phyloP scores from a whole-genome alignment of 1,140 invertebrate genomes.

The Lordiphosa mommai region DNA sequence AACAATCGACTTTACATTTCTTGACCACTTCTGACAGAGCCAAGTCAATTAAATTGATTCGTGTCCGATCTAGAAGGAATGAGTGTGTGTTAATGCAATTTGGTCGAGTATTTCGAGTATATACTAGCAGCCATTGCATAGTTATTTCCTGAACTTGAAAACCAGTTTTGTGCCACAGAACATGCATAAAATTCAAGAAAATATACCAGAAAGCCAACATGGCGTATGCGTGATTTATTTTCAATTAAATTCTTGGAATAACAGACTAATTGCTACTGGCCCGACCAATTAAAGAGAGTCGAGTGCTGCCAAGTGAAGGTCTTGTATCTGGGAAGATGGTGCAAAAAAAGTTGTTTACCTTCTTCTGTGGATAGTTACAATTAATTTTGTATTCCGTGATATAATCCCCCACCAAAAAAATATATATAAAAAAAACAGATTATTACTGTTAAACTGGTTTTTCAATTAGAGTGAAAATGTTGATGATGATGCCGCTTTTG shows the following conservation, averaged over 20 bases:
- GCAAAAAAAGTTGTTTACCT: constrained; percentile 54
- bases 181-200: constrained; percentile 14
- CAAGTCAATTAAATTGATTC: constrained; percentile 34
- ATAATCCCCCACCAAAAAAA: constrained; percentile 48
- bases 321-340: neutral
- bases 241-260: constrained; percentile 57
- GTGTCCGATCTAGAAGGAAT: constrained; percentile 45
- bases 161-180: constrained; percentile 42
- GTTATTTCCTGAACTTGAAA: constrained; percentile 75
- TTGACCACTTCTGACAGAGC: neutral
- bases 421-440: constrained; percentile 15
- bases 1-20: constrained; percentile 8
- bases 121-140: constrained; percentile 29
- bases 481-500: constrained; percentile 36
- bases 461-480: constrained; percentile 77
- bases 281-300: constrained; percentile 7
- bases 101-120: constrained; percentile 50
- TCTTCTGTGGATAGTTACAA: constrained; percentile 60
- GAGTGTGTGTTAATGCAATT: constrained; percentile 34
- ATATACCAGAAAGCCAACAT: constrained; percentile 31
- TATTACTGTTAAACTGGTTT: constrained; percentile 74
- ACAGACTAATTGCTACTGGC: constrained; percentile 40
- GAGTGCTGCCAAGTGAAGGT: constrained; percentile 4
- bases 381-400: constrained; percentile 72
- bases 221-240: constrained; percentile 47